phyloP scores from a whole-genome alignment of 2,797 vertebrate species.

The Cyprinodon diabolis region DNA sequence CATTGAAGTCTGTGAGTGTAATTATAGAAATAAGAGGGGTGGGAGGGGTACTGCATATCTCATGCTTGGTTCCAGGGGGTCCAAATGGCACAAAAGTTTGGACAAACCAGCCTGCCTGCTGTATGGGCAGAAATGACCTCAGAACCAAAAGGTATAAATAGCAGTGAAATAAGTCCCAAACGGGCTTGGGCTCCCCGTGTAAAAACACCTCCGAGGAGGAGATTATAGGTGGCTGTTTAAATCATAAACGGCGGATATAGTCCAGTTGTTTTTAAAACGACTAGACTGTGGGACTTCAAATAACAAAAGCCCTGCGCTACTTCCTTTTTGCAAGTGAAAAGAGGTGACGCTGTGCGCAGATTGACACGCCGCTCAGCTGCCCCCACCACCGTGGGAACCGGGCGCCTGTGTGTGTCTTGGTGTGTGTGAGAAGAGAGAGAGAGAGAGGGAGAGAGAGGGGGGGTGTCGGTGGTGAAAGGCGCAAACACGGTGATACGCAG shows the following conservation, averaged over 20 bases:
- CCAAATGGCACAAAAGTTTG: background rate
- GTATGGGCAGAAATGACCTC: conserved; percentile 6
- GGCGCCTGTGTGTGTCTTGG: conserved; percentile 55
- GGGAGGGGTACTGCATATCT: background rate
- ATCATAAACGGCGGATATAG: conserved; percentile 77
- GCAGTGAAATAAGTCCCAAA: conserved; percentile 35
- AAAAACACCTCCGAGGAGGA: conserved; percentile 55
- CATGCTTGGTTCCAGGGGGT: background rate
- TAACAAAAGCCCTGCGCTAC: conserved; percentile 77
- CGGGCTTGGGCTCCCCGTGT: conserved; percentile 10
- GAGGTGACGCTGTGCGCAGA: conserved; percentile 76
- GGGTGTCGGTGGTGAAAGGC: conserved; percentile 16
- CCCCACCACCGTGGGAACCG: conserved; percentile 82
- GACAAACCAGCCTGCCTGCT: background rate
- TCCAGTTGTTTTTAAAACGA: conserved; percentile 76
- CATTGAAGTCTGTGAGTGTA: background rate
- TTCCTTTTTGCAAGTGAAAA: conserved; percentile 82
- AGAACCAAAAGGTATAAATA: conserved; percentile 40
- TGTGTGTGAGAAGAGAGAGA: conserved; percentile 23
- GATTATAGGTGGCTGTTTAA: conserved; percentile 55
- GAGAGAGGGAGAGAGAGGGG: background rate
- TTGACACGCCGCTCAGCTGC: conserved; percentile 72
- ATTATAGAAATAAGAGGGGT: background rate
- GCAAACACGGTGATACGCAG: conserved; percentile 4
- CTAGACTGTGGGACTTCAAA: conserved; percentile 73